A percentile compares a stretch with the other conserved stretches of the same genome.
These are phyloP conservation scores for Leguminivora glycinivorella DNA, from an alignment of 1,140 invertebrate species.

Conservation along the genomic window DNA sequence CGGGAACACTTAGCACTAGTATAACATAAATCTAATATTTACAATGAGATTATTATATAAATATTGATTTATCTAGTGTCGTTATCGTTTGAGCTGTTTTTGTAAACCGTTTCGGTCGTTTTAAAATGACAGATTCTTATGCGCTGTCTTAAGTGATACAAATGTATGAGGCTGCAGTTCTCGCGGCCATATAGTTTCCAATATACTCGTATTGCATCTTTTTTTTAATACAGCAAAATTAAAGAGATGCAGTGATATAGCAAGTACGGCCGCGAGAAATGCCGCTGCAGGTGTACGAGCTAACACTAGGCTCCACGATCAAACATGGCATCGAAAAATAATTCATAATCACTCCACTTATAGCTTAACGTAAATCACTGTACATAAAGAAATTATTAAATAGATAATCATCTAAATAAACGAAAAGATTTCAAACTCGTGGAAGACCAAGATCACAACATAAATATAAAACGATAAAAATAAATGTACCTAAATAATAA, in stretches of 20 bases:
- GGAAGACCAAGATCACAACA: constrained; percentile 78
- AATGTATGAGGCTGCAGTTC: constrained; percentile 11
- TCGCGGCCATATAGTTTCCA: not conserved
- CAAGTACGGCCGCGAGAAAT: not conserved
- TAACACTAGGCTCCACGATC: constrained; percentile 8
- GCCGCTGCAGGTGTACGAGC: not conserved
- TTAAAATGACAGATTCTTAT: constrained; percentile 41
- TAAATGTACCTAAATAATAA: constrained; percentile 52
- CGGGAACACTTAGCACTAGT: constrained; percentile 69
- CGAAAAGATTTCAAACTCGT: constrained; percentile 60
- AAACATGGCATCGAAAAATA: constrained; percentile 55
- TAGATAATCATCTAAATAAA: constrained; percentile 70
- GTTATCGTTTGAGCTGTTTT: constrained; percentile 73
- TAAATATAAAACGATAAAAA: constrained; percentile 71
- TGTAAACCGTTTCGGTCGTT: constrained; percentile 45
- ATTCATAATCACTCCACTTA: constrained; percentile 47
- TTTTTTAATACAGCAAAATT: not conserved
- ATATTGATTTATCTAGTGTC: constrained; percentile 76
- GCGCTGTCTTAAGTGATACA: constrained; percentile 39
- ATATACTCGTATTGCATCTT: not conserved
- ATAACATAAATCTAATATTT: constrained; percentile 70
- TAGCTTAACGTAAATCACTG: constrained; percentile 61
- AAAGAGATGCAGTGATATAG: not conserved
- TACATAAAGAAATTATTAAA: constrained; percentile 66
- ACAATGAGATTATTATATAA: constrained; percentile 76